Conservation (phyloP, 1,140 invertebrate species). For the Cotesia vestalis region DNA sequence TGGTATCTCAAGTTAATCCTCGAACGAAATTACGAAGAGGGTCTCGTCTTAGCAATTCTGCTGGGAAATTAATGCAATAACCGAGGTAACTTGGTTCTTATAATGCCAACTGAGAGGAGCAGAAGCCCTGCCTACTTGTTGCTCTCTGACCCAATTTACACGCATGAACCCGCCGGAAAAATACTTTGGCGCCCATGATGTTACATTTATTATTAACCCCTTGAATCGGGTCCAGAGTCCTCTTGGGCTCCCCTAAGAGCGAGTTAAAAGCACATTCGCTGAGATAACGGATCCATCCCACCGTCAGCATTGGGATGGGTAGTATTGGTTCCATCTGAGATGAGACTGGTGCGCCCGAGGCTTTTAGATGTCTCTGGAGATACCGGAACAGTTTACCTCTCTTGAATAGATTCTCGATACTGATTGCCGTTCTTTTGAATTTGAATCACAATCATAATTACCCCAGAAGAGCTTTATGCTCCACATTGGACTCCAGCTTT, state of each 20-base stretch:
- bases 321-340: background rate
- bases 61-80: conserved; percentile 27
- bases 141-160: conserved; percentile 22
- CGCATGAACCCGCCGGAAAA: background rate
- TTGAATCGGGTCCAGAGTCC: no score
- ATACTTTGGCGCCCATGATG: no score
- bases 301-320: background rate
- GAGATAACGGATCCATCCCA: background rate
- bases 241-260: background rate
- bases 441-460: background rate
- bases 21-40: no score
- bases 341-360: background rate
- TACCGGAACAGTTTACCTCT: background rate
- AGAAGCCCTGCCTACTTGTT: conserved; percentile 24
- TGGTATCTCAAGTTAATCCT: conserved; percentile 17
- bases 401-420: conserved; percentile 15
- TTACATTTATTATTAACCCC: background rate
- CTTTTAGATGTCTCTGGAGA: conserved; percentile 11
- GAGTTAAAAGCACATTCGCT: conserved; percentile 24
- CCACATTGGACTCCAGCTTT: no score
- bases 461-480: no score
- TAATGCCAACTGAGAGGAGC: background rate
- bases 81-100: conserved; percentile 15
- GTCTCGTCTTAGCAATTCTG: conserved; percentile 16
- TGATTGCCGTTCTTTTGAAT: background rate